Evolutionary conservation across 2,113 vertebrate species (phyloP).

Genomic region (Poicephalus gulielmi): DNA sequence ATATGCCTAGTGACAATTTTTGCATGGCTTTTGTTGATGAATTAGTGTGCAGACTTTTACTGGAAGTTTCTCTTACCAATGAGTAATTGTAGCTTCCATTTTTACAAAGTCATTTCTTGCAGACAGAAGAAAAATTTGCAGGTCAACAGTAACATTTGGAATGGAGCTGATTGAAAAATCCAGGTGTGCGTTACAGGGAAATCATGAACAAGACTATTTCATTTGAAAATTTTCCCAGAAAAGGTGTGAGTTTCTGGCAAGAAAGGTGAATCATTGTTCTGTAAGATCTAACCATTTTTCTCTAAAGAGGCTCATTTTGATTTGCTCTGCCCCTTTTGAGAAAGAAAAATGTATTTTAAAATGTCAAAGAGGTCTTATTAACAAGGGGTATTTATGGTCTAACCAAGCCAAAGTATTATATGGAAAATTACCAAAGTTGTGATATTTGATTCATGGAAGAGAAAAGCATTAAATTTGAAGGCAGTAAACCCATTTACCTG

Average conservation of each 20-base stretch:
- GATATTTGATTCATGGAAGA: background rate
- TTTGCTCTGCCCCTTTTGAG: background rate
- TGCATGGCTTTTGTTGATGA: background rate
- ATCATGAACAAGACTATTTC: background rate
- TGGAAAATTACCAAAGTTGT: background rate
- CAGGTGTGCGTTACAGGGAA: background rate
- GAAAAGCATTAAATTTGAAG: background rate
- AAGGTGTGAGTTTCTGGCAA: background rate
- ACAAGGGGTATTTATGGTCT: background rate
- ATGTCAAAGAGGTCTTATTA: background rate
- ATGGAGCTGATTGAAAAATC: background rate
- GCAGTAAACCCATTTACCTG: background rate
- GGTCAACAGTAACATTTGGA: background rate
- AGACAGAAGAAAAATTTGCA: background rate
- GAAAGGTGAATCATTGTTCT: background rate
- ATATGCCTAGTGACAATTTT: background rate
- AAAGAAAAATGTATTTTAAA: background rate
- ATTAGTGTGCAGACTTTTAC: background rate
- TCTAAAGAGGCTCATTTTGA: background rate
- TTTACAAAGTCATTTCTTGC: background rate
- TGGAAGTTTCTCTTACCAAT: background rate
- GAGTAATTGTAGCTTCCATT: background rate
- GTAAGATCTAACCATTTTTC: background rate
- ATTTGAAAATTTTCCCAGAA: background rate
- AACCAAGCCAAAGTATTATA: background rate